Evolutionary conservation across 2,797 vertebrate genomes (phyloP).

Genomic region (Amblyraja radiata): DNA sequence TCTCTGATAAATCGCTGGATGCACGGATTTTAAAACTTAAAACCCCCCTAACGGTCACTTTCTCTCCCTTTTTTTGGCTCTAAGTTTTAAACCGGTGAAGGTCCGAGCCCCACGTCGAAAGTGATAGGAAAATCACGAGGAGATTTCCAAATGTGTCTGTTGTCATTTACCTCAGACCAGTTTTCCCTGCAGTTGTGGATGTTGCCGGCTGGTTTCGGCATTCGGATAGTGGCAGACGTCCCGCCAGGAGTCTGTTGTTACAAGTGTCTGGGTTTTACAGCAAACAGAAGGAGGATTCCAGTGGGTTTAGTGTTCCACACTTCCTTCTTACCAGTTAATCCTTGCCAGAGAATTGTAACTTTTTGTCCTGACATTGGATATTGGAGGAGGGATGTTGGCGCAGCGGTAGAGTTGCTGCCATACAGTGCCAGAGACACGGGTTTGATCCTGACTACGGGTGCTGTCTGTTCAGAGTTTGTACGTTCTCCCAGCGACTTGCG

Average conservation of each 20-base stretch:
- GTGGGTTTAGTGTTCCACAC: too few relatives aligned
- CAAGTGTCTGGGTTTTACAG: neutral
- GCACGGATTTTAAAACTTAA: neutral
- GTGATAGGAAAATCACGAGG: neutral
- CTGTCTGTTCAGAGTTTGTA: too few relatives aligned
- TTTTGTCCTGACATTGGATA: too few relatives aligned
- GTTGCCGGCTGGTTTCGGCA: neutral
- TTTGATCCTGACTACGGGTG: too few relatives aligned
- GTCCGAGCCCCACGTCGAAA: neutral
- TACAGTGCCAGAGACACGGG: too few relatives aligned
- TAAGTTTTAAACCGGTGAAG: neutral
- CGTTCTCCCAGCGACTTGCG: too few relatives aligned
- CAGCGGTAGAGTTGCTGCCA: too few relatives aligned
- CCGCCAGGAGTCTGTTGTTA: neutral
- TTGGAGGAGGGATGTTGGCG: too few relatives aligned
- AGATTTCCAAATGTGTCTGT: neutral
- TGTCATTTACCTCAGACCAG: neutral
- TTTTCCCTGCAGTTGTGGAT: neutral
- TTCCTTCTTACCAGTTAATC: too few relatives aligned
- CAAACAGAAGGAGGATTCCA: too few relatives aligned
- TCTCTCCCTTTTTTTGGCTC: neutral
- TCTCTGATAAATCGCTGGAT: neutral
- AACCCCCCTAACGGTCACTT: neutral
- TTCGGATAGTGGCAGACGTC: neutral
- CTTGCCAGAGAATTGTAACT: too few relatives aligned